phyloP scores from a whole-genome alignment of 2,113 vertebrate species.

The Tupaia chinensis region DNA sequence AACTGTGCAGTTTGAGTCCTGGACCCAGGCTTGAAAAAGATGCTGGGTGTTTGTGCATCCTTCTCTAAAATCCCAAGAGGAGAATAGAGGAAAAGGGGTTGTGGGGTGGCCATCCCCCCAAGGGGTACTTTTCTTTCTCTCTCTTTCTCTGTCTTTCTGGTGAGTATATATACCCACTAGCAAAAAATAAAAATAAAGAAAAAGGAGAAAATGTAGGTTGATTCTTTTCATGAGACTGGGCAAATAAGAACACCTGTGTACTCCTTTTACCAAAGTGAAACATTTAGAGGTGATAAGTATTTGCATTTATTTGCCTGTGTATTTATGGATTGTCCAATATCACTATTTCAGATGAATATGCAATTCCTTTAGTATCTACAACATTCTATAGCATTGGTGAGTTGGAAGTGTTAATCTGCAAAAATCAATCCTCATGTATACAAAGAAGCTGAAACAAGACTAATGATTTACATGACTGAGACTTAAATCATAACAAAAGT shows the following conservation, averaged over 20 bases:
- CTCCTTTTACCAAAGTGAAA: constrained; percentile 5
- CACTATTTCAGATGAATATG: background rate
- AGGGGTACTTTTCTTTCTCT: too few species aligned
- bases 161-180: too few species aligned
- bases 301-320: background rate
- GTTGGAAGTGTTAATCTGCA: background rate
- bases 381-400: background rate
- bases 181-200: too few species aligned
- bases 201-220: too few species aligned
- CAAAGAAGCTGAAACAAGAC: background rate
- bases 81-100: too few species aligned
- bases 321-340: background rate
- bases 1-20: too few species aligned
- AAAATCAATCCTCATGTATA: background rate
- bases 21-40: too few species aligned
- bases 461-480: background rate
- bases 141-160: too few species aligned
- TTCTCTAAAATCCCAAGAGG: too few species aligned
- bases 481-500: background rate
- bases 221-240: background rate
- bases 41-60: too few species aligned
- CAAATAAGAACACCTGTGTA: background rate
- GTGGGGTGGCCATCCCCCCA: too few species aligned
- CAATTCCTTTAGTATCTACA: background rate
- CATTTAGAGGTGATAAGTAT: background rate